Conservation (phyloP, 1,140 invertebrate genomes). For the Antheraea mylitta region DNA sequence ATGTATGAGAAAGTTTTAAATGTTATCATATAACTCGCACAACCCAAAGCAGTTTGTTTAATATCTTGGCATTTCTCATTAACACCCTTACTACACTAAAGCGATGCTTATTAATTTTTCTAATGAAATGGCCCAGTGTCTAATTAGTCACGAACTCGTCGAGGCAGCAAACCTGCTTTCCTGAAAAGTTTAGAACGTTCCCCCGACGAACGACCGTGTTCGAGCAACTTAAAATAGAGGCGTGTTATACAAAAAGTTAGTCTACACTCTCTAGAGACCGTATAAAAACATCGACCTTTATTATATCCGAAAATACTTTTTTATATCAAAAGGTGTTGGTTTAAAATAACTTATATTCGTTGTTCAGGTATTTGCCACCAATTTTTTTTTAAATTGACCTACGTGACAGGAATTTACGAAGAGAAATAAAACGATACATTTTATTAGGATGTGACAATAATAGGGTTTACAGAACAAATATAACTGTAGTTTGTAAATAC, state of each 20-base stretch:
- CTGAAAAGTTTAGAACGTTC: slow-evolving; percentile 55
- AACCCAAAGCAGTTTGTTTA: neutral
- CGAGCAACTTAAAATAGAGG: slow-evolving; percentile 47
- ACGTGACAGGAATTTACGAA: no score
- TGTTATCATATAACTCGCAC: neutral
- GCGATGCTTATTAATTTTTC: slow-evolving; percentile 49
- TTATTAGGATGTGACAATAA: no score
- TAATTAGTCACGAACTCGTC: slow-evolving; percentile 48
- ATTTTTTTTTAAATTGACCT: no score
- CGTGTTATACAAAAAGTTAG: slow-evolving; percentile 51
- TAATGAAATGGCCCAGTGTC: slow-evolving; percentile 44
- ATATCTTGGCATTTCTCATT: slow-evolving; percentile 18
- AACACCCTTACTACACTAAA: slow-evolving; percentile 3
- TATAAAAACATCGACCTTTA: slow-evolving; percentile 10
- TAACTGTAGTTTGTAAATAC: no score
- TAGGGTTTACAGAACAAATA: no score
- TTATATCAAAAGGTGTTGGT: neutral
- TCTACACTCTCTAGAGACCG: slow-evolving; percentile 25
- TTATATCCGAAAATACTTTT: neutral
- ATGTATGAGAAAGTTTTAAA: no score
- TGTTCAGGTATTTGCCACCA: neutral
- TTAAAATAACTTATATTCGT: neutral
- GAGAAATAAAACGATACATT: no score
- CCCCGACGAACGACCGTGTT: slow-evolving; percentile 42
- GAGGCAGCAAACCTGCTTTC: slow-evolving; percentile 42